Base-by-base conservation (phyloP, 1,140 invertebrate species). In the Brachionus asplanchnoidis region DNA sequence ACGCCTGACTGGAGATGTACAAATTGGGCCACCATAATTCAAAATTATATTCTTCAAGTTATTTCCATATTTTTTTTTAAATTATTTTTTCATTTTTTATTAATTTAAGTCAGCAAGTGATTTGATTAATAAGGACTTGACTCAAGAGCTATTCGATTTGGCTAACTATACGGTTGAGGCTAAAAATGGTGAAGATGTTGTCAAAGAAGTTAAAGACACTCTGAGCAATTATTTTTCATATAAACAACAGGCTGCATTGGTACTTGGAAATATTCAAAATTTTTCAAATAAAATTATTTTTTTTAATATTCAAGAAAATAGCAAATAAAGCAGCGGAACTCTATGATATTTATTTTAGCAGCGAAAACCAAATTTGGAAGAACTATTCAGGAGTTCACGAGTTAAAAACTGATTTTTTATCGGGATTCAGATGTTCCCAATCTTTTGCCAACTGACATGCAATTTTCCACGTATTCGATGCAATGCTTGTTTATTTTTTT, bases 41-140 rank as follows among this genome's bases (percentile, higher is more conserved):
- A 91, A 86, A 91, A 91, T 83, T 91, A 91, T 79, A 90, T 91
- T 60, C 85, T 89, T 44, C 89, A 90, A 88, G 89, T 90, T 40
- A 2, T 12, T 85, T 17, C 7, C 23, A 46, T 66, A 14, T 28
- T 8, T 14, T 36, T 44, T 44, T 73, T 84, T 46, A 42, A 56
- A 5, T 26, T 60, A n/a, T 28, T 40, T 40, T 12, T 42, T 23
- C 0, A 36, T 42, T 73, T 84, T 17, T 53, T 9, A 14, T 85
- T 6, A 23, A 17, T 11, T 26, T 86, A 46, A 90, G 89, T 86
- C 90, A 8, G 90, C 90, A 17, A 88, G 87, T 87, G 89, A 90
- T 87, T 89, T 89, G 11, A 91, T 91, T 17, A 89, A 88, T 60
- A 86, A 88, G 82, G 89, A 91, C 78, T 87, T 86, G 60, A 90